phyloP scores from a whole-genome alignment of 2,113 vertebrate genomes.

The Brachypteracias leptosomus region DNA sequence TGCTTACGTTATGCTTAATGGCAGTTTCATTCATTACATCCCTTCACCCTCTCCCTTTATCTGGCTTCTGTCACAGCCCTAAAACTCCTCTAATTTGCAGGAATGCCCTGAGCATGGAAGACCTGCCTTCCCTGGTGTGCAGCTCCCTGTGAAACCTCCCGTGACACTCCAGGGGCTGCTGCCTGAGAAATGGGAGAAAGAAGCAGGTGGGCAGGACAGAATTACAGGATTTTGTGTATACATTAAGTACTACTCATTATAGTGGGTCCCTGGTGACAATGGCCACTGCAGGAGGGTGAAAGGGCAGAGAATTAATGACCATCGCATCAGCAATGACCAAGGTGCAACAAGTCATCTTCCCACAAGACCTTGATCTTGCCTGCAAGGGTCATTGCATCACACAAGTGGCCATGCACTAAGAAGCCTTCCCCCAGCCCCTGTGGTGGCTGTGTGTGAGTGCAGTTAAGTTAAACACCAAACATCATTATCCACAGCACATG shows the following conservation, averaged over 20 bases:
- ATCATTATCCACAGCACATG: background rate
- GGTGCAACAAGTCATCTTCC: background rate
- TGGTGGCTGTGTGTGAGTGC: rapidly evolving
- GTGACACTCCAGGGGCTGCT: background rate
- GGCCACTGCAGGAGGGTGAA: background rate
- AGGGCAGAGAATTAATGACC: background rate
- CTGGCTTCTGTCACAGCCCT: conserved; percentile 20
- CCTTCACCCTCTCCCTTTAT: conserved; percentile 34
- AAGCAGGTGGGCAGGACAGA: background rate
- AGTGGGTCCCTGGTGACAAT: background rate
- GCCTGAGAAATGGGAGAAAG: background rate
- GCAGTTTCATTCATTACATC: conserved; percentile 47
- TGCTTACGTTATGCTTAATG: conserved; percentile 34
- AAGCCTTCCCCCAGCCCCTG: background rate
- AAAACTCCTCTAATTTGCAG: conserved; percentile 11
- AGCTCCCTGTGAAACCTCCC: conserved; percentile 15
- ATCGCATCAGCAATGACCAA: background rate
- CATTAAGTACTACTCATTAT: background rate
- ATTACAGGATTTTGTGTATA: background rate
- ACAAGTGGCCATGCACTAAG: rapidly evolving
- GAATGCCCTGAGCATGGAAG: conserved; percentile 26
- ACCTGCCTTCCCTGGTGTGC: background rate
- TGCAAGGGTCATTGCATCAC: background rate
- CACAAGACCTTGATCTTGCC: background rate
- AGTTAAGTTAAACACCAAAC: background rate